Conservation (phyloP, 2,113 vertebrate genomes). For the Ranitomeya variabilis region DNA sequence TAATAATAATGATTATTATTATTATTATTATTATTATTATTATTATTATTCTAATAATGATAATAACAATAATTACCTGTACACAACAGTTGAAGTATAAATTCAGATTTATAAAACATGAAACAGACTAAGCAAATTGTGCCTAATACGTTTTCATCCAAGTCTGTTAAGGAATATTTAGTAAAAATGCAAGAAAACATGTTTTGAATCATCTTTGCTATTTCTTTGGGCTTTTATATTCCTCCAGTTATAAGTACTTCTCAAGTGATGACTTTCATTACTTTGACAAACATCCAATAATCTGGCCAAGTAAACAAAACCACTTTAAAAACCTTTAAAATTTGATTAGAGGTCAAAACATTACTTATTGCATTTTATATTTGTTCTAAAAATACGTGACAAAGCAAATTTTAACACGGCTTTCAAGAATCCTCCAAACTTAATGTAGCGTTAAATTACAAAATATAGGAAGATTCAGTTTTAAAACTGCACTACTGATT, state of each 20-base stretch:
- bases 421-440: neutral
- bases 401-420: constrained; percentile 28
- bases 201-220: neutral
- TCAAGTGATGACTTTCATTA: neutral
- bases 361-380: neutral
- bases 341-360: constrained; percentile 16
- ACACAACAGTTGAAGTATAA: too few relatives aligned
- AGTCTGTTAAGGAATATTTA: too few relatives aligned
- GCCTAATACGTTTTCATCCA: too few relatives aligned
- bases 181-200: neutral
- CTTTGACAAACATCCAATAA: neutral
- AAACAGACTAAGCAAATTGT: too few relatives aligned
- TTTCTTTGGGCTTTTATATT: neutral
- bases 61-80: too few relatives aligned
- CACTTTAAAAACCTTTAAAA: neutral
- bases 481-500: neutral
- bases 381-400: constrained; percentile 10
- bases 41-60: too few relatives aligned
- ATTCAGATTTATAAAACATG: too few relatives aligned
- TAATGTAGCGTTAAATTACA: constrained; percentile 21
- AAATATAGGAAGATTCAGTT: neutral
- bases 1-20: too few relatives aligned
- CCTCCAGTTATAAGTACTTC: neutral
- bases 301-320: neutral
- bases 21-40: too few relatives aligned